Evolutionary conservation across 2,888 invertebrate species (phyloP), one percentile per base, ranked within the genome.

Genomic region (Volucella bombylans): DNA sequence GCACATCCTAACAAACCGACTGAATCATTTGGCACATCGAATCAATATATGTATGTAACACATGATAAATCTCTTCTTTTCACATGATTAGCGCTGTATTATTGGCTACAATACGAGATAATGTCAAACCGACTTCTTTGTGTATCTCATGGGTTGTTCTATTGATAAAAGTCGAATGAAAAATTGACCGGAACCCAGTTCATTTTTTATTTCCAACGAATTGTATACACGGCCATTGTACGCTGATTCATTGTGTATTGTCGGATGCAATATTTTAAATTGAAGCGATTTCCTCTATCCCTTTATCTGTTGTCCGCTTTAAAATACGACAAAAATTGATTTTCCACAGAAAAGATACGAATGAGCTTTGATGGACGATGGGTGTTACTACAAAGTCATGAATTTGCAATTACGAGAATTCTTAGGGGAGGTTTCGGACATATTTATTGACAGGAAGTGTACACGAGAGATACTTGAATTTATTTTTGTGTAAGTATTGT

Each of bases 221-320:
- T 80, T 62, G 73, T 62, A 52, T 73, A 55, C 77, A 59, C 38
- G n/a, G 65, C 52, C 57, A 72, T 81, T 86, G 72, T 81, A 73
- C 41, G 38, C 52, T 82, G 76, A 65, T 68, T 86, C 77, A 82
- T 72, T 81, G 76, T 76, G 61, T 69, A 65, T 69, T 82, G 86
- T 86, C 86, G 86, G 86, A 86, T 86, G 82, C 86, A 86, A 86
- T 86, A 86, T 86, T 86, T 86, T 86, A 86, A 86, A 86, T 73
- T 82, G 77, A 69, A 76, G 64, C 68, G 64, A 86, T 86, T 78
- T 86, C 86, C 86, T 59, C 72, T 82, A 73, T 82, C 61, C 52
- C n/a, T 62, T 68, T 61, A 57, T 57, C 79, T 81, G 14, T 61
- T 80, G 80, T 80, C 54, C 71, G 41, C 10, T 81, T 81, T 77